Conservation (phyloP, 1,140 invertebrate genomes). For the Sycobia sp. region DNA sequence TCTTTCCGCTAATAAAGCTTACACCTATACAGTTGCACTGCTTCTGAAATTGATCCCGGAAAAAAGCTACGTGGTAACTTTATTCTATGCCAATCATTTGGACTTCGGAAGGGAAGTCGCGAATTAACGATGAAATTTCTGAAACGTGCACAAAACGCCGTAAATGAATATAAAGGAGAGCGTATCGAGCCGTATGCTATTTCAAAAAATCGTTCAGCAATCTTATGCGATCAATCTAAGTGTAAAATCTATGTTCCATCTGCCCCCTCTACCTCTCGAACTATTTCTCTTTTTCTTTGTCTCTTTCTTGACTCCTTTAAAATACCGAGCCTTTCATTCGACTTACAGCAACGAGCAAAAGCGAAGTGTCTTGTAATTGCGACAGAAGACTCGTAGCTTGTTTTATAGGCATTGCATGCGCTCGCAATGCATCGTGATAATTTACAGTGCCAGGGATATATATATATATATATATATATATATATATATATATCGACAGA, state of each 20-base stretch:
- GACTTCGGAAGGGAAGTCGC: no score
- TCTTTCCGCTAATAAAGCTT: no score
- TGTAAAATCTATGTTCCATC: constrained; percentile 2
- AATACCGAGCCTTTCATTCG: constrained; percentile 25
- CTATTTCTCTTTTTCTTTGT: no score
- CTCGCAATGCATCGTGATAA: constrained; percentile 17
- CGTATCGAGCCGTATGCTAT: not conserved
- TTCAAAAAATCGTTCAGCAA: constrained; percentile 24
- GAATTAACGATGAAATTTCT: constrained; percentile 17
- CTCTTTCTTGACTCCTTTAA: no score
- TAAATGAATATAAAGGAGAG: constrained; percentile 23
- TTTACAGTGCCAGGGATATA: no score
- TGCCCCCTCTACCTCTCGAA: no score
- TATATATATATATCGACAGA: no score
- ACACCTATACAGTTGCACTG: no score
- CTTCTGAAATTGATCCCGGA: no score
- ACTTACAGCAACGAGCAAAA: constrained; percentile 10
- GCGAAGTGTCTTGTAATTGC: constrained; percentile 27
- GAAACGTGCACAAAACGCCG: constrained; percentile 2
- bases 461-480: no score
- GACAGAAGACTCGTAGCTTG: constrained; percentile 23
- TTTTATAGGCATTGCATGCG: constrained; percentile 20
- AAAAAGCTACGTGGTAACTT: no score
- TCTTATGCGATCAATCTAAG: constrained; percentile 25
- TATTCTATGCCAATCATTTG: no score